Conservation (phyloP, 2,113 vertebrate species). For the Stictonetta naevosa region DNA sequence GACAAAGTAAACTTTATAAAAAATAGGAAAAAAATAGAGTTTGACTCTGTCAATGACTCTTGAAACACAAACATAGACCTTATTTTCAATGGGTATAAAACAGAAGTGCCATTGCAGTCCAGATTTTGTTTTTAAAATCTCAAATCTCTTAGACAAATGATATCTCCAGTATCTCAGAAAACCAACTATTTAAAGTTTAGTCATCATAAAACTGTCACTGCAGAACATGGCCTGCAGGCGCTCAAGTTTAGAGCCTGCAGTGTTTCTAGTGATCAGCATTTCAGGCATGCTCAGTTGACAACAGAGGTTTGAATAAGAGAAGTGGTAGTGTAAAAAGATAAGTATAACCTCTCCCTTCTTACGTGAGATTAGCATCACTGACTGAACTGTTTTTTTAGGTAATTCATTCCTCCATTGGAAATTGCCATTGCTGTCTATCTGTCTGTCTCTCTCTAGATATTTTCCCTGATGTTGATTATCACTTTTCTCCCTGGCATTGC, state of each 20-base stretch:
- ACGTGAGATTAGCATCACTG: not conserved
- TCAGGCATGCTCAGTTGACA: not conserved
- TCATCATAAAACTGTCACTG: constrained; percentile 12
- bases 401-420: not conserved
- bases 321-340: not conserved
- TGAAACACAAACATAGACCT: not conserved
- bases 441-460: no score
- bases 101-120: not conserved
- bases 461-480: not conserved
- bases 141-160: not conserved
- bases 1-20: not conserved
- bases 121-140: not conserved
- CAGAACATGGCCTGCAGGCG: not conserved
- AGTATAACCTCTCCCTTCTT: not conserved
- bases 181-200: not conserved
- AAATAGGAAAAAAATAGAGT: not conserved
- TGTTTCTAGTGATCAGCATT: not conserved
- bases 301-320: not conserved
- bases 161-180: not conserved
- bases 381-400: not conserved
- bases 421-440: not conserved
- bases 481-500: not conserved
- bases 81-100: not conserved
- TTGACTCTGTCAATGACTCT: not conserved
- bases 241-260: not conserved